phyloP scores from a whole-genome alignment of 92 coral and sea anemone species.

The Blastomussa wellsi region DNA sequence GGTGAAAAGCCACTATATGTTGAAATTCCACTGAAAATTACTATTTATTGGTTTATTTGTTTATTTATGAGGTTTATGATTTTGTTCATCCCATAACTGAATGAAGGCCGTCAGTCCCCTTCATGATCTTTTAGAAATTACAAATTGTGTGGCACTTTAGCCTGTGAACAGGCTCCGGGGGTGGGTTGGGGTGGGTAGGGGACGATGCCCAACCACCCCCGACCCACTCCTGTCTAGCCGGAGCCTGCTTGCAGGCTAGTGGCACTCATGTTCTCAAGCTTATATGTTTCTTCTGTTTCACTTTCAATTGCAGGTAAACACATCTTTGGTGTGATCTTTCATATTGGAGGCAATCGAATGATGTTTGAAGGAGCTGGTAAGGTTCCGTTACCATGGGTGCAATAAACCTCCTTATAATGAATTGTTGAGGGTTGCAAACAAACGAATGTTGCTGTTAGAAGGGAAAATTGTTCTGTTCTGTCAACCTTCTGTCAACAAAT shows the following conservation, averaged over 20 bases:
- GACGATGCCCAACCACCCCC: too few relatives aligned
- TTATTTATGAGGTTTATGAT: background rate
- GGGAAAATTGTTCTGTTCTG: too few relatives aligned
- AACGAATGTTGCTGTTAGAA: background rate
- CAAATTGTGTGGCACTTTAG: too few relatives aligned
- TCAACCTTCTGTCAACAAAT: too few relatives aligned
- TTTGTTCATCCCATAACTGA: background rate
- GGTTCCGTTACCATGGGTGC: background rate
- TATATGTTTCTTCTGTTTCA: background rate
- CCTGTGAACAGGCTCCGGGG: too few relatives aligned
- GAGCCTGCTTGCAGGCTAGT: too few relatives aligned
- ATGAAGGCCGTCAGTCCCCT: background rate
- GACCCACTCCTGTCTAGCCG: too few relatives aligned
- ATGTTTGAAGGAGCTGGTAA: conserved; percentile 71
- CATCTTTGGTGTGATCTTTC: conserved; percentile 30
- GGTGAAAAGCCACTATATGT: too few relatives aligned
- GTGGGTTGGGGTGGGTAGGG: too few relatives aligned
- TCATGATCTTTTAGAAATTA: background rate
- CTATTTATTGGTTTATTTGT: background rate
- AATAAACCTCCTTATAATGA: background rate
- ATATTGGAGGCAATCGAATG: conserved; percentile 53
- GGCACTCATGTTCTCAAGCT: too few relatives aligned
- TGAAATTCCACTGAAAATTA: too few relatives aligned
- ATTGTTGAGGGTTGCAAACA: background rate
- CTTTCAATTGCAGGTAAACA: conserved; percentile 25